Base-by-base conservation (phyloP, 2,888 invertebrate species). In the Rhaphigaster nebulosa region DNA sequence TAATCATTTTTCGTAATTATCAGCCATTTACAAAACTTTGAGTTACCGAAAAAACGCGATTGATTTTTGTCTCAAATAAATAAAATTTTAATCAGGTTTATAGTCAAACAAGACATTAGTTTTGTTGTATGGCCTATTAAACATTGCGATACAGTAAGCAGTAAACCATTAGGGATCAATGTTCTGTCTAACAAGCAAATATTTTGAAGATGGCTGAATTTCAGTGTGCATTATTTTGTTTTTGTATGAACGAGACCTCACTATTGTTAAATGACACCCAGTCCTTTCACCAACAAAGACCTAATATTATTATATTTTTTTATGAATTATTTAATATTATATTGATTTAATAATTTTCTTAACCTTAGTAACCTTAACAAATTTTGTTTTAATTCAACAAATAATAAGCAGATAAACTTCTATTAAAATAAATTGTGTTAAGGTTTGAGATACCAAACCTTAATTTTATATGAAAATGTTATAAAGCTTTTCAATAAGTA, bases 131-230 rank as follows among this genome's bases (percentile, higher is more conserved):
- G 5, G 20, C 20, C 23, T 23, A 76, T 15, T 76, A 34, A 60
- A 76, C 70, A 23, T 38, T 76, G 38, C 34, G 70, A 76, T 76
- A 38, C 23, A 76, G 70, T 15, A 38, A 38, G 70, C 70, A 38
- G 70, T 76, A 38, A 38, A 23, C 70, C 20, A 12, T 20, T 38
- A 23, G 34, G 70, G 70, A 76, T 76, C 70, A 76, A 76, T 76
- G 70, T 38, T 76, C 70, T 76, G 34, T 29, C 1, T 12, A 76
- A 38, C 70, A 76, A 76, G 70, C 70, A 20, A 76, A 34, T 38
- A 38, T 76, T 76, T 76, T 38, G 70, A 76, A 76, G 34, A 76
- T 76, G 70, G 70, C 70, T 23, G 38, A 76, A 76, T 76, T 20
- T 15, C 8, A 18, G 20, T 38, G 70, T 38, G 8, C 34, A 38